These are phyloP conservation scores for Todiramphus saurophagus DNA, from an alignment of 2,113 vertebrate genomes.

Conservation along the genomic window DNA sequence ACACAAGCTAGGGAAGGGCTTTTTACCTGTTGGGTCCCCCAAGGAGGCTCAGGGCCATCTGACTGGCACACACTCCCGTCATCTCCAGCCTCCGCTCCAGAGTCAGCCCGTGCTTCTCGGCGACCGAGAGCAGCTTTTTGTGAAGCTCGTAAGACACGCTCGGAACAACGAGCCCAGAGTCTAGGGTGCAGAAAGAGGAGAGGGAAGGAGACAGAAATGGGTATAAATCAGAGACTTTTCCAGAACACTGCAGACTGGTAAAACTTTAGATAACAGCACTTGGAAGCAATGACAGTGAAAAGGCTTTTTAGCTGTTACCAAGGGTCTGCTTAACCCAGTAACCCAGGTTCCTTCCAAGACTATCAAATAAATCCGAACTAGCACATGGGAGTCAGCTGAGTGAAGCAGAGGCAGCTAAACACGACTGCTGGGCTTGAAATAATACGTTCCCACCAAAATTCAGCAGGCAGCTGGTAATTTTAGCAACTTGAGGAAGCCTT, in stretches of 20 bases:
- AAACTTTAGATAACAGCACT: neutral
- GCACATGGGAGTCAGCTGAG: neutral
- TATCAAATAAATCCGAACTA: neutral
- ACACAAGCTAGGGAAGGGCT: neutral
- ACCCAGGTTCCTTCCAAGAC: neutral
- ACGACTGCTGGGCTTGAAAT: neutral
- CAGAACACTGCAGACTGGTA: neutral
- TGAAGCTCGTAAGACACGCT: conserved; percentile 92
- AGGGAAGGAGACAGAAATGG: neutral
- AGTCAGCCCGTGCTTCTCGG: conserved; percentile 90
- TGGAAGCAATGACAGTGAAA: accelerated
- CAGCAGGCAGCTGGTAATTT: neutral
- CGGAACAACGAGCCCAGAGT: conserved; percentile 94
- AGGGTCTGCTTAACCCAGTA: neutral
- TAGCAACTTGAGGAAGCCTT: neutral
- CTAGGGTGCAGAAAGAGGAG: conserved; percentile 61
- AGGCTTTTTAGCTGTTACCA: neutral
- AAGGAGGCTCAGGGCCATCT: conserved; percentile 95
- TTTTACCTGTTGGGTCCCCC: conserved; percentile 97
- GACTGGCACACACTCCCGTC: conserved; percentile 95
- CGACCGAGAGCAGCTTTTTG: conserved; percentile 87
- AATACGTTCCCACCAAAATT: accelerated
- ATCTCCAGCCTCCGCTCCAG: conserved; percentile 94
- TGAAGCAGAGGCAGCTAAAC: neutral
- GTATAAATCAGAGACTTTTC: neutral